Evolutionary conservation across 2,888 invertebrate species (phyloP), one percentile per base, ranked within the genome.

Genomic region (Pristionchus entomophagus): DNA sequence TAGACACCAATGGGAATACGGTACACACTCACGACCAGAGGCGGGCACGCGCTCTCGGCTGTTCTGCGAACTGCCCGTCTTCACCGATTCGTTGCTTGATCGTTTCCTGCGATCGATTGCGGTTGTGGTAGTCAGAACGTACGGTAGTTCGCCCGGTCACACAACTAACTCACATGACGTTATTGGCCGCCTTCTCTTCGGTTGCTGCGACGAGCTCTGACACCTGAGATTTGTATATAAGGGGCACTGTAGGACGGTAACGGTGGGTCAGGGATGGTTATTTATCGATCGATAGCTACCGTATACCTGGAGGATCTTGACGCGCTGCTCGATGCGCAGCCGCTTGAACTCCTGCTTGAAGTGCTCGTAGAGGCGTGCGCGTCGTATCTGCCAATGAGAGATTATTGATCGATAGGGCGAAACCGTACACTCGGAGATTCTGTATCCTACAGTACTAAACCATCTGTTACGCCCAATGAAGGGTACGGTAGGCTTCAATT

Each of bases 261-360:
- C 65, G 5, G 65, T 32, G 8, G n/a, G 59, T 59, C n/a, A n/a
- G 59, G n/a, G 10, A 59, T n/a, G 10, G 59, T 59, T 17, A n/a
- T 8, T 59, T 26, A 26, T n/a, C 8, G n/a, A n/a, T n/a, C n/a
- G n/a, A 29, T 80, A 17, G 38, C 19, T 73, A 77, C 51, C 10
- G 26, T n/a, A n/a, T 80, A 80, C 78, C 78, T 51, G 51, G 51
- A 80, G 51, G 51, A 80, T 29, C 35, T 49, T 53, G 32, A 51
- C 51, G 51, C 78, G 78, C 51, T 32, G 5, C 12, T 80, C 51
- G 51, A 80, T 80, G 29, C 51, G 78, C 29, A 80, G 12, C 29
- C 78, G 78, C 51, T 80, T 53, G 51, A 51, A 51, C 29, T 80
- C 51, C 22, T 51, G 49, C 51, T 80, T 80, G 78, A 80, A 80